Evolutionary conservation across 2,797 vertebrate genomes (phyloP).

Genomic region (Anguilla obscura): DNA sequence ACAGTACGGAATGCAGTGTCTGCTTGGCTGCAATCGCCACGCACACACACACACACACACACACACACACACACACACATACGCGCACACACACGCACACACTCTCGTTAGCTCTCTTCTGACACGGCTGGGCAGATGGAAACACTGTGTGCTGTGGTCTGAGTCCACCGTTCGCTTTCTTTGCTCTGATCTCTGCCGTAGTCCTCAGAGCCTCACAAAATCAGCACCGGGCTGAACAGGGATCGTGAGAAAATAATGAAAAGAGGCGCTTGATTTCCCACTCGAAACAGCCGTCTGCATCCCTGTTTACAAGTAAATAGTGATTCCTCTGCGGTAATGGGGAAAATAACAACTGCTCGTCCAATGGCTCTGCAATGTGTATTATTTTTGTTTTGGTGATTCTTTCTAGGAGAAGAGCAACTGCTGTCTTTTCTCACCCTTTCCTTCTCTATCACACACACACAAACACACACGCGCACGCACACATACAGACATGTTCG

Average conservation of each 20-base stretch:
- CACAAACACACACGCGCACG: background rate
- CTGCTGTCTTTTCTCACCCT: background rate
- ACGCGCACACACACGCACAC: background rate
- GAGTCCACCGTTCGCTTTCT: background rate
- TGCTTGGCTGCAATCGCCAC: background rate
- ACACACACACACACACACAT: background rate
- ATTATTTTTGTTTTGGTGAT: background rate
- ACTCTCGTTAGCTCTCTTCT: constrained; percentile 25
- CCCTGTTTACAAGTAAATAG: background rate
- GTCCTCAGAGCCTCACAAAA: background rate
- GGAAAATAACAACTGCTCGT: background rate
- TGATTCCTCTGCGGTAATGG: background rate
- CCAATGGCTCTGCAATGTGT: background rate
- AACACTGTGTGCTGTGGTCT: background rate
- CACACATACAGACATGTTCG: background rate
- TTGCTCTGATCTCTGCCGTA: background rate
- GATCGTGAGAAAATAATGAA: background rate
- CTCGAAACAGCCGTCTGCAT: background rate
- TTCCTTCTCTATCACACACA: background rate
- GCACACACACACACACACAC: background rate
- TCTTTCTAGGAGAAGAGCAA: background rate
- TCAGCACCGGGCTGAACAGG: background rate
- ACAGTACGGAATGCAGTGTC: background rate
- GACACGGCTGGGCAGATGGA: constrained; percentile 32
- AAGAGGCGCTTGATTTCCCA: background rate